These are phyloP conservation scores for Allolobophora icterica DNA, from an alignment of 2,888 invertebrate species.

Conservation along the genomic window DNA sequence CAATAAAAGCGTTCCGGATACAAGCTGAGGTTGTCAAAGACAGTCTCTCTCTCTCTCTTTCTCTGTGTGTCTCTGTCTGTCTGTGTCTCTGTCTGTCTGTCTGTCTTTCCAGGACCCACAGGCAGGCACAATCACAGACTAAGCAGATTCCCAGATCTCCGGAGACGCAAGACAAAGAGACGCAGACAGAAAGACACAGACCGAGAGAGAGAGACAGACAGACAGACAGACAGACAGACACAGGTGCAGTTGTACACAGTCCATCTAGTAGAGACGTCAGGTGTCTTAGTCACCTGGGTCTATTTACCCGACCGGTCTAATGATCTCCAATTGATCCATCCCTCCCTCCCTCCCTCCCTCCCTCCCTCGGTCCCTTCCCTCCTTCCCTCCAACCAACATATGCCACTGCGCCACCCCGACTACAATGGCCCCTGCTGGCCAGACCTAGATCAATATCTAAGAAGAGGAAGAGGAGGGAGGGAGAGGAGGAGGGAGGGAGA, in stretches of 20 bases:
- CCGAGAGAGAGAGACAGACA: slow-evolving; percentile 23
- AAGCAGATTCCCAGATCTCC: neutral
- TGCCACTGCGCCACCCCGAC: neutral
- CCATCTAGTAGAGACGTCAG: neutral
- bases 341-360: neutral
- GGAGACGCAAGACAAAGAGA: neutral
- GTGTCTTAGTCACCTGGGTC: slow-evolving; percentile 30
- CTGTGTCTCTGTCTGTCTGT: too few species aligned
- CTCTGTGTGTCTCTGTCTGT: too few species aligned
- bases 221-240: neutral
- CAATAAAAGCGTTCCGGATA: neutral
- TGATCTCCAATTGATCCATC: slow-evolving; percentile 18
- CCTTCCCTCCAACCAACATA: neutral
- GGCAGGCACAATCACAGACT: neutral
- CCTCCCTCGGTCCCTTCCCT: neutral
- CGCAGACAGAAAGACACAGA: neutral
- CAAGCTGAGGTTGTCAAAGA: neutral
- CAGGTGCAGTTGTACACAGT: neutral
- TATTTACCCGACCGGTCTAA: neutral
- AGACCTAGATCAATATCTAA: slow-evolving; percentile 10
- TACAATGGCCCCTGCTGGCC: neutral
- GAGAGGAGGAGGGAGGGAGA: too few species aligned
- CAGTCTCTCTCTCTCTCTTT: neutral
- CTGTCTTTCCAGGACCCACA: too few species aligned
- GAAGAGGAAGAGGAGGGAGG: neutral